Evolutionary conservation across 2,797 vertebrate genomes (phyloP).

Genomic region (Spinus pinus): DNA sequence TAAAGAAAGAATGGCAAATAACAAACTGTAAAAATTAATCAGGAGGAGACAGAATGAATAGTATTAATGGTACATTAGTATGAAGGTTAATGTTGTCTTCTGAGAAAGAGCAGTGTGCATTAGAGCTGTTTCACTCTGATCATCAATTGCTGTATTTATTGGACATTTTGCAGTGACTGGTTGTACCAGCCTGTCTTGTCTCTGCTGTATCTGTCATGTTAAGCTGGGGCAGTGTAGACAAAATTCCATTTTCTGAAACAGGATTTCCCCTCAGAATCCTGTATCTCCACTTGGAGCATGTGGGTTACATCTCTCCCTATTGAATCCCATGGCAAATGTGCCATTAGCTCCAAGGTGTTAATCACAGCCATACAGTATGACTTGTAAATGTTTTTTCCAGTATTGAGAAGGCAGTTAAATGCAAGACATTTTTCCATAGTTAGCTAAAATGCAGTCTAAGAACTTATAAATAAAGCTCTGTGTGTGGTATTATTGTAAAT

Average conservation of each 20-base stretch:
- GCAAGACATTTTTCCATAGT: neutral
- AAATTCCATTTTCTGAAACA: neutral
- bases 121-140: neutral
- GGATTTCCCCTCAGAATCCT: neutral
- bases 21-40: fast-evolving
- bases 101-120: neutral
- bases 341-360: neutral
- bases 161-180: neutral
- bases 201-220: neutral
- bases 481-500: neutral
- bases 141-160: neutral
- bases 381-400: conserved; percentile 46
- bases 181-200: neutral
- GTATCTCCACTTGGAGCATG: fast-evolving
- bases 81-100: neutral
- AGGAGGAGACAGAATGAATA: neutral
- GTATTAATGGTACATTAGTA: neutral
- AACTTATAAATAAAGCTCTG: conserved; percentile 6
- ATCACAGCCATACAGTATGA: neutral
- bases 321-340: neutral
- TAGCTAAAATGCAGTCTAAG: neutral
- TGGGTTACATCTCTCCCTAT: neutral
- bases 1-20: neutral
- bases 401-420: conserved; percentile 2
- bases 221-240: neutral